A percentile compares a stretch with the other conserved stretches of the same genome.
phyloP scores from a whole-genome alignment of 1,140 invertebrate genomes.

The Callitettix versicolor region DNA sequence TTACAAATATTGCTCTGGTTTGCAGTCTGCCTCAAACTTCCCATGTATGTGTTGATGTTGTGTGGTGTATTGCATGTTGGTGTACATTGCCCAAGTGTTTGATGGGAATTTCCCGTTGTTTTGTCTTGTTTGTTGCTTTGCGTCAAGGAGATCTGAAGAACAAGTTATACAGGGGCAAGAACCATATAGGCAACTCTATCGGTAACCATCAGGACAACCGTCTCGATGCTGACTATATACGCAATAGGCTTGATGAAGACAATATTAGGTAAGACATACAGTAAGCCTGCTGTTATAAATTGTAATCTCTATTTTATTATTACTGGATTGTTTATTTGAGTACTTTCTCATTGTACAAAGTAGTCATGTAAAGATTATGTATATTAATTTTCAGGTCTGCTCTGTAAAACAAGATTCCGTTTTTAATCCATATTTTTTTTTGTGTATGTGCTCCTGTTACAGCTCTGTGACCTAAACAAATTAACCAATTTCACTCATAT shows the following conservation, averaged over 20 bases:
- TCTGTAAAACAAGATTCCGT: no score
- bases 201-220: slow-evolving; percentile 60
- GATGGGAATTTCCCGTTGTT: slow-evolving; percentile 16
- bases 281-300: no score
- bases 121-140: slow-evolving; percentile 15
- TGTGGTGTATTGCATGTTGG: slow-evolving; percentile 21
- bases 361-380: no score
- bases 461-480: no score
- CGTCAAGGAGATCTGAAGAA: slow-evolving; percentile 54
- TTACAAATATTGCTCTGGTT: no score
- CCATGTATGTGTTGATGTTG: not conserved
- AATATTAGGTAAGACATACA: slow-evolving; percentile 25
- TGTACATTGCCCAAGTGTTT: slow-evolving; percentile 13
- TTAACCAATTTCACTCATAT: no score
- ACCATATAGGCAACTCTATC: slow-evolving; percentile 54
- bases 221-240: slow-evolving; percentile 57
- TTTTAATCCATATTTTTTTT: no score
- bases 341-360: no score
- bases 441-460: no score
- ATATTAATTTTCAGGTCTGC: no score
- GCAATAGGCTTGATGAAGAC: slow-evolving; percentile 52
- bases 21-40: no score
- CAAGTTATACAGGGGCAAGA: slow-evolving; percentile 63
- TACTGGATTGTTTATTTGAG: no score
- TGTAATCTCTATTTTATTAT: not conserved